Conservation (phyloP, 2,888 invertebrate species). For the Chymomyza procnemis region DNA sequence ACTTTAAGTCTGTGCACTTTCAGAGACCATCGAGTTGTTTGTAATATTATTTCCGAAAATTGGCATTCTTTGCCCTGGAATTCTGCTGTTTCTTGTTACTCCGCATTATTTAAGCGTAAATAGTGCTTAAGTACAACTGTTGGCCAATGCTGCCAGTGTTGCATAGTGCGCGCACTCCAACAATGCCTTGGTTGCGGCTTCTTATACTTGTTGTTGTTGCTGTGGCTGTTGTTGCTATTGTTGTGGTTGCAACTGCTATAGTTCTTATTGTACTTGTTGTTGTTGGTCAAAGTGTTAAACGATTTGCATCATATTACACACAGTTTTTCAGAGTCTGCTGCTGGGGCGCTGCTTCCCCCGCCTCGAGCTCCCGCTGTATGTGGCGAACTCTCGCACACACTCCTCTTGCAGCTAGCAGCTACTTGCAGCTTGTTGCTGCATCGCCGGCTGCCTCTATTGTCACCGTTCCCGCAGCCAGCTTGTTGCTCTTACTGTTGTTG, state of each 20-base stretch:
- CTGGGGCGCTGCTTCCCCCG: constrained; percentile 8
- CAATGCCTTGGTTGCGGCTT: constrained; percentile 24
- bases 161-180: not conserved
- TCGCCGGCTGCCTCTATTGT: not conserved
- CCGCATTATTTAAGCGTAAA: constrained; percentile 52
- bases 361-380: not conserved
- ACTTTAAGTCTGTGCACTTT: not conserved
- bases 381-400: not conserved
- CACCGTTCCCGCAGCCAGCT: not conserved
- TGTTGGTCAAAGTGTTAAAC: constrained; percentile 70
- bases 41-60: not conserved
- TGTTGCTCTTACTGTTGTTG: constrained; percentile 19
- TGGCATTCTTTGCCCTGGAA: not conserved
- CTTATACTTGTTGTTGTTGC: constrained; percentile 14
- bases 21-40: not conserved
- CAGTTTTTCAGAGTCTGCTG: constrained; percentile 49
- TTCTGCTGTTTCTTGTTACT: constrained; percentile 11
- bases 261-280: constrained; percentile 27
- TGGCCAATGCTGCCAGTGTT: not conserved
- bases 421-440: not conserved
- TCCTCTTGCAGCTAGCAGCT: no score
- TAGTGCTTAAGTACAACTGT: constrained; percentile 39
- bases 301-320: constrained; percentile 70
- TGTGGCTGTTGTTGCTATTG: constrained; percentile 20
- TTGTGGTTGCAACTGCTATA: constrained; percentile 10